phyloP scores from a whole-genome alignment of 2,113 vertebrate species.

The Phalacrocorax aristotelis region DNA sequence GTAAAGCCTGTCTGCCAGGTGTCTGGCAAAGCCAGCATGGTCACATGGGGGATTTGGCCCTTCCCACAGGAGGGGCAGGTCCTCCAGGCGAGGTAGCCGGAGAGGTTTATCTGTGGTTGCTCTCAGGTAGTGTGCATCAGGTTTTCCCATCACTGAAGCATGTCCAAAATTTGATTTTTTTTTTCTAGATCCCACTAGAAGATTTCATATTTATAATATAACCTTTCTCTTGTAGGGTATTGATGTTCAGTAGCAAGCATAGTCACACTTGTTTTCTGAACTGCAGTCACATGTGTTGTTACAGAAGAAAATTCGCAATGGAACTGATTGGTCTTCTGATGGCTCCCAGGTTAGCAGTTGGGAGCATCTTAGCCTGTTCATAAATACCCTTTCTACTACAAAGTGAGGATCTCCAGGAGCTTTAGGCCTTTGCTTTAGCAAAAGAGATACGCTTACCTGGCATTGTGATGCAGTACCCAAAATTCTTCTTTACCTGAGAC shows the following conservation, averaged over 20 bases:
- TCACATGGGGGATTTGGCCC: neutral
- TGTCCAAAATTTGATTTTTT: neutral
- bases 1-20: neutral
- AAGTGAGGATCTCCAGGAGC: neutral
- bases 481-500: neutral
- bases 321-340: neutral
- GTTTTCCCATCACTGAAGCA: neutral
- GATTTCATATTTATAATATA: neutral
- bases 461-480: neutral
- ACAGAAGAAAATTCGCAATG: neutral
- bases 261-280: neutral
- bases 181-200: neutral
- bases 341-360: neutral
- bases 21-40: neutral
- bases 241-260: neutral
- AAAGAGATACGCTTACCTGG: neutral
- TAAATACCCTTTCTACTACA: neutral
- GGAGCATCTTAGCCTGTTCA: neutral
- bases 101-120: neutral
- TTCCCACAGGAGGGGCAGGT: neutral
- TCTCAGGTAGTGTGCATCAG: neutral
- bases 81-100: neutral
- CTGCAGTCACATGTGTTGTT: neutral
- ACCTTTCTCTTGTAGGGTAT: neutral
- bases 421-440: neutral